phyloP scores from a whole-genome alignment of 2,888 invertebrate species.

The Drosophila villosipedis region DNA sequence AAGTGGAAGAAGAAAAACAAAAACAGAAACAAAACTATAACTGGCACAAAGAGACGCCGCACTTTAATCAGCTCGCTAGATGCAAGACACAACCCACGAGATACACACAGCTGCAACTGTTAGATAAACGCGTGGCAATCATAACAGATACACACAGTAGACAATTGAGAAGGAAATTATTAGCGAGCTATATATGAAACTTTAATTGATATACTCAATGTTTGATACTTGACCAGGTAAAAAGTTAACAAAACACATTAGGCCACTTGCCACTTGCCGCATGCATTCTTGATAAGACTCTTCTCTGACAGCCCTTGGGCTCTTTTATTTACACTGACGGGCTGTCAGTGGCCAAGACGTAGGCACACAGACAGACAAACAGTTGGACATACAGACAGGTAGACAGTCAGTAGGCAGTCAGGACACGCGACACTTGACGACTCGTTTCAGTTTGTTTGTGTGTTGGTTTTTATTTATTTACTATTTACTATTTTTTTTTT shows the following conservation, averaged over 20 bases:
- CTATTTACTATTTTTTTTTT: neutral
- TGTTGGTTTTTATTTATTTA: slow-evolving; percentile 25
- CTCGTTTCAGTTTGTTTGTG: slow-evolving; percentile 4
- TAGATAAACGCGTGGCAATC: slow-evolving; percentile 35
- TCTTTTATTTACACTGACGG: slow-evolving; percentile 72
- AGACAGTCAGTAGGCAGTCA: slow-evolving; percentile 45
- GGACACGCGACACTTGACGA: slow-evolving; percentile 76
- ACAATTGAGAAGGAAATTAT: slow-evolving; percentile 14
- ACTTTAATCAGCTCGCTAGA: slow-evolving; percentile 33
- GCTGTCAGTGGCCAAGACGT: slow-evolving; percentile 74
- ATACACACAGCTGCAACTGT: slow-evolving; percentile 36
- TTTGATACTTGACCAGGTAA: slow-evolving; percentile 22
- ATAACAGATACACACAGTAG: slow-evolving; percentile 19
- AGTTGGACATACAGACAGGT: slow-evolving; percentile 16
- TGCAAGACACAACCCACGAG: slow-evolving; percentile 10
- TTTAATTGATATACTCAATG: slow-evolving; percentile 53
- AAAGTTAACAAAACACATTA: slow-evolving; percentile 49
- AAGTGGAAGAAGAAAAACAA: slow-evolving; percentile 37
- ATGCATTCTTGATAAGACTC: slow-evolving; percentile 59
- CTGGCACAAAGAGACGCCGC: slow-evolving; percentile 27
- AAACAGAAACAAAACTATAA: slow-evolving; percentile 13
- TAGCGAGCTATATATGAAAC: neutral
- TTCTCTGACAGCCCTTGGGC: slow-evolving; percentile 34
- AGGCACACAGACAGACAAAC: slow-evolving; percentile 59
- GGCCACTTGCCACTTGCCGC: slow-evolving; percentile 57